Evolutionary conservation across 2,888 invertebrate genomes (phyloP).

Genomic region (Lasius platythorax): DNA sequence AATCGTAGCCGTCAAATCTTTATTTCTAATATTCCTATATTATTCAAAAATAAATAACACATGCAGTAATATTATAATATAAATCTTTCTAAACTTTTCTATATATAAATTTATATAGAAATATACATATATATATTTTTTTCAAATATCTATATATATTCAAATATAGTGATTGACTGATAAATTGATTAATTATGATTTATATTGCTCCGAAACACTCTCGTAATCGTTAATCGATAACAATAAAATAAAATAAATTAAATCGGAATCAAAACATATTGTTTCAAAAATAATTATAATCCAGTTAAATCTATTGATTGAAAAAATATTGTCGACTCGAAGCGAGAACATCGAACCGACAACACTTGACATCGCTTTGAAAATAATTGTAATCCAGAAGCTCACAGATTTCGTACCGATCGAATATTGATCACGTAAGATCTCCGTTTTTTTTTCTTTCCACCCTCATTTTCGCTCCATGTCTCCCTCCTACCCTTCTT

Average conservation of each 20-base stretch:
- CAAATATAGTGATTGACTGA: neutral
- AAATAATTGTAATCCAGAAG: neutral
- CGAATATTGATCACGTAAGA: neutral
- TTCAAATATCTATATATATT: neutral
- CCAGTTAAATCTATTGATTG: neutral
- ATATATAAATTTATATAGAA: neutral
- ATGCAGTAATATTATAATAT: neutral
- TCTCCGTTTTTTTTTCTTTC: neutral
- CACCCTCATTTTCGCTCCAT: conserved; percentile 34
- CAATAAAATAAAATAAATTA: neutral
- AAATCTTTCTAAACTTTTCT: neutral
- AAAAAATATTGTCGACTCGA: neutral
- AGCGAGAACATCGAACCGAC: neutral
- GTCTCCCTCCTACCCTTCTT: neutral
- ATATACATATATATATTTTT: neutral
- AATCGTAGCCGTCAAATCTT: neutral
- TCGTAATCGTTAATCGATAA: conserved; percentile 1
- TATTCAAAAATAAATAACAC: neutral
- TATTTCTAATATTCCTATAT: neutral
- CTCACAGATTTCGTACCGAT: neutral
- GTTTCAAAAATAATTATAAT: neutral
- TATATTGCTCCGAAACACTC: neutral
- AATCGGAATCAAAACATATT: neutral
- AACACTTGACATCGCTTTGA: neutral
- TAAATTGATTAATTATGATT: neutral